phyloP scores from a whole-genome alignment of 1,140 invertebrate species.

The Dendroctonus valens region DNA sequence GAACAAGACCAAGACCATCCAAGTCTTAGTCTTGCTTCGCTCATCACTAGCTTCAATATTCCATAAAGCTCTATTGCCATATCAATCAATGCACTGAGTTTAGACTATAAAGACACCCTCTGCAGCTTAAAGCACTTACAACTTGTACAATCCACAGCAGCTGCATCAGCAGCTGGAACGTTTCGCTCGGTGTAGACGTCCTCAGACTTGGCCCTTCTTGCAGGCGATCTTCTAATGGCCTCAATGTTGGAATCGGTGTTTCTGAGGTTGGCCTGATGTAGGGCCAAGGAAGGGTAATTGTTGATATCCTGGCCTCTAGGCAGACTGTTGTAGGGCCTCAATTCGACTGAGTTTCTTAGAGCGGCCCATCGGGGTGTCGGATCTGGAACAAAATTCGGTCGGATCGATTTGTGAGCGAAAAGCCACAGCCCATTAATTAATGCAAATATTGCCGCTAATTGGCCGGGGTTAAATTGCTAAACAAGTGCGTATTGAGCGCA shows the following conservation, averaged over 20 bases:
- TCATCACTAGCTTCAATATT: too few species aligned
- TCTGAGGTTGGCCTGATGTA: conserved; percentile 37
- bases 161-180: background rate
- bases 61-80: too few species aligned
- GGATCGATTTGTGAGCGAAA: conserved; percentile 1
- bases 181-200: conserved; percentile 34
- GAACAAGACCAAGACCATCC: too few species aligned
- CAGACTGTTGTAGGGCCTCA: conserved; percentile 59
- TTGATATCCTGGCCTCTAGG: conserved; percentile 50
- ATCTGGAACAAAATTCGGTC: conserved; percentile 45
- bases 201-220: conserved; percentile 41
- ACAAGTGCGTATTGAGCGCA: too few species aligned
- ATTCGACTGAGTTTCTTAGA: conserved; percentile 55
- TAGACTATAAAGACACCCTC: too few species aligned
- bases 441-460: too few species aligned
- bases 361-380: conserved; percentile 58
- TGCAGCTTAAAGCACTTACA: too few species aligned
- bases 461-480: too few species aligned
- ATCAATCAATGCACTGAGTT: too few species aligned
- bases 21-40: too few species aligned
- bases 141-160: background rate
- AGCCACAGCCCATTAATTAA: too few species aligned
- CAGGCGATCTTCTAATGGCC: conserved; percentile 36
- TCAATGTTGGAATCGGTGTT: conserved; percentile 14
- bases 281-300: conserved; percentile 46